These are phyloP conservation scores for Allygus modestus DNA, from an alignment of 2,888 invertebrate genomes.

Conservation along the genomic window DNA sequence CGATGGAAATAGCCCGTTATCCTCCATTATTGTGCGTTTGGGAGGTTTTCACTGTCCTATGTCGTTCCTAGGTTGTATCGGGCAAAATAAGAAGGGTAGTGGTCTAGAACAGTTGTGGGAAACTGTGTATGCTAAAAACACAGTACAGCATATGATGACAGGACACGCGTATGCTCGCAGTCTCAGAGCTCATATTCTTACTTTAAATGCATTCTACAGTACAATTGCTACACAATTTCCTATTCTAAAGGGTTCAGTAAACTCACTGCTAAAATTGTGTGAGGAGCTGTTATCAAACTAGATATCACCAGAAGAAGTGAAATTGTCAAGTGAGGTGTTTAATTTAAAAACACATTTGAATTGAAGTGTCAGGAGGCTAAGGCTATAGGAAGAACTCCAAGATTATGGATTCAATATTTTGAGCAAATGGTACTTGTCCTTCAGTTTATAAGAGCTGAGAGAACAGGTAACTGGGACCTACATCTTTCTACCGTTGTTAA, in stretches of 20 bases:
- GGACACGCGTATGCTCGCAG: constrained; percentile 16
- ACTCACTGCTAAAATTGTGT: not conserved
- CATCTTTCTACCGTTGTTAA: not conserved
- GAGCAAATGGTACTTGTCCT: not conserved
- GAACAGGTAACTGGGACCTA: not conserved
- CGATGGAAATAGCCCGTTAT: not conserved
- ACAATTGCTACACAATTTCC: not conserved
- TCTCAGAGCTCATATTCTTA: constrained; percentile 24
- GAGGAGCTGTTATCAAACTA: not conserved
- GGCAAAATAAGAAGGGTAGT: constrained; percentile 18
- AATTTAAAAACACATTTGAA: not conserved
- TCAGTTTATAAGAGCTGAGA: constrained; percentile 18
- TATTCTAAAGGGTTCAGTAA: not conserved
- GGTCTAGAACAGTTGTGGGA: constrained; percentile 38
- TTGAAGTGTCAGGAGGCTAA: not conserved
- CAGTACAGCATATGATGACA: constrained; percentile 31
- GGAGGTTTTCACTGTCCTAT: constrained; percentile 20
- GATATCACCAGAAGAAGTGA: constrained; percentile 1
- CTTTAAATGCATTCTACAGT: not conserved
- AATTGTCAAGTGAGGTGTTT: not conserved
- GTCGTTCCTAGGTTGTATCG: constrained; percentile 30
- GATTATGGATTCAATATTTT: constrained; percentile 15
- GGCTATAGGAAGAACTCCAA: constrained; percentile 1
- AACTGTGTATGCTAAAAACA: constrained; percentile 28
- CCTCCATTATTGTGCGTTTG: constrained; percentile 11